phyloP scores from a whole-genome alignment of 2,113 vertebrate genomes.

The Pollachius pollachius region DNA sequence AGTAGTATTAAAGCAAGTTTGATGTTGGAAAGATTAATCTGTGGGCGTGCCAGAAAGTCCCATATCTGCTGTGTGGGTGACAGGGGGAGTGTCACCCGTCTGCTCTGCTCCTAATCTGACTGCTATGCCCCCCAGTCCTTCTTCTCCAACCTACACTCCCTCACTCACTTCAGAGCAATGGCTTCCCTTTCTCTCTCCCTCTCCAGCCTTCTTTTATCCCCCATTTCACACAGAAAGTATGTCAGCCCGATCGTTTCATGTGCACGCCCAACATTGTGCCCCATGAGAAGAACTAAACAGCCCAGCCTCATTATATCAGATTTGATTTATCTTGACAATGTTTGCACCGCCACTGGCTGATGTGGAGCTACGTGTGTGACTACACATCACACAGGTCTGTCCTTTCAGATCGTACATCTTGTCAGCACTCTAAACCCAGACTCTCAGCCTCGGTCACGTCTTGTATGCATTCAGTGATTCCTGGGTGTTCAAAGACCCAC shows the following conservation, averaged over 20 bases:
- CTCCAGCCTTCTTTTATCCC: not conserved
- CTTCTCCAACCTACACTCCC: constrained; percentile 29
- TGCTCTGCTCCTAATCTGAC: constrained; percentile 51
- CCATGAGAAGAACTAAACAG: not conserved
- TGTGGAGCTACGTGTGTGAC: too few relatives aligned
- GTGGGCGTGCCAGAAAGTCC: constrained; percentile 4
- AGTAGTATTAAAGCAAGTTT: constrained; percentile 2
- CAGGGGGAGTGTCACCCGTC: constrained; percentile 29
- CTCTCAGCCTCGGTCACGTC: too few relatives aligned
- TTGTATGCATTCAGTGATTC: not conserved
- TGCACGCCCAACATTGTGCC: too few relatives aligned
- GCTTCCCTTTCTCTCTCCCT: constrained; percentile 18
- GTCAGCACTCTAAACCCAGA: too few relatives aligned
- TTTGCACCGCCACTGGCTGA: too few relatives aligned
- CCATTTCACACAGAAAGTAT: too few relatives aligned
- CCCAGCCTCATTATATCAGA: too few relatives aligned
- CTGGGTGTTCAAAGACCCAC: not conserved
- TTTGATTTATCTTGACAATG: too few relatives aligned
- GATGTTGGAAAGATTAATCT: constrained; percentile 24
- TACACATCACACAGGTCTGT: too few relatives aligned
- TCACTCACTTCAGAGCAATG: constrained; percentile 18
- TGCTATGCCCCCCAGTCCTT: constrained; percentile 12
- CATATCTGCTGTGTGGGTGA: constrained; percentile 32
- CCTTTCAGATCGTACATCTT: too few relatives aligned
- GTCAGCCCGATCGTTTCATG: too few relatives aligned